Percentiles rank a stretch among this genome's conserved stretches.
Evolutionary conservation across 1,140 invertebrate genomes (phyloP).

Genomic region (Brevipalpus yothersi): DNA sequence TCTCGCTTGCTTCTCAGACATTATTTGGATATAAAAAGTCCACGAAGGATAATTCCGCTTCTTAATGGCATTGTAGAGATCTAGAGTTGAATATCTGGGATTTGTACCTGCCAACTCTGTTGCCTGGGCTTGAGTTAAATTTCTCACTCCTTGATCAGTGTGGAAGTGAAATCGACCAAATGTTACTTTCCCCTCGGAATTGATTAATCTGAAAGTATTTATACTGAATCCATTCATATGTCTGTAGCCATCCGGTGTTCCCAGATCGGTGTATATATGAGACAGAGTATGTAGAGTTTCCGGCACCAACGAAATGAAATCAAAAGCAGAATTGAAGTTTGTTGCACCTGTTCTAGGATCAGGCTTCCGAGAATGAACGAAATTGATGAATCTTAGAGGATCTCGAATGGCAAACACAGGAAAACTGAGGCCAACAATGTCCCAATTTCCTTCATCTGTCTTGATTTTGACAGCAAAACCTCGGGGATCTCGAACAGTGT

Average conservation of each 20-base stretch:
- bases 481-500: conserved; percentile 65
- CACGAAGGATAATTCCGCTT: conserved; percentile 53
- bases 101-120: conserved; percentile 34
- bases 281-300: conserved; percentile 44
- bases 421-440: conserved; percentile 84
- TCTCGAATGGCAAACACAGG: conserved; percentile 67
- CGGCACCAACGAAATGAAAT: conserved; percentile 67
- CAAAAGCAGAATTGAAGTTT: conserved; percentile 48
- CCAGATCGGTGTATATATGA: conserved; percentile 68
- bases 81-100: conserved; percentile 61
- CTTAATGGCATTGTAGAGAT: conserved; percentile 72
- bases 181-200: conserved; percentile 41
- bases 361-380: conserved; percentile 69
- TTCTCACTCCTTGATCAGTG: conserved; percentile 70
- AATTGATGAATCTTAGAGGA: conserved; percentile 41
- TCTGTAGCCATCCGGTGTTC: conserved; percentile 68
- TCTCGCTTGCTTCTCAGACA: conserved; percentile 30
- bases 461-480: conserved; percentile 91
- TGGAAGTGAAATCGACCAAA: conserved; percentile 76
- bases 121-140: conserved; percentile 24
- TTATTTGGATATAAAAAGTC: conserved; percentile 38
- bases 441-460: conserved; percentile 87
- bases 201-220: conserved; percentile 80
- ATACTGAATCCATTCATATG: conserved; percentile 90
- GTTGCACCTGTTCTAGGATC: conserved; percentile 71